Percentiles rank a stretch among this genome's conserved stretches.
phyloP scores from a whole-genome alignment of 2,797 vertebrate genomes.

The Sebastes iracundus region DNA sequence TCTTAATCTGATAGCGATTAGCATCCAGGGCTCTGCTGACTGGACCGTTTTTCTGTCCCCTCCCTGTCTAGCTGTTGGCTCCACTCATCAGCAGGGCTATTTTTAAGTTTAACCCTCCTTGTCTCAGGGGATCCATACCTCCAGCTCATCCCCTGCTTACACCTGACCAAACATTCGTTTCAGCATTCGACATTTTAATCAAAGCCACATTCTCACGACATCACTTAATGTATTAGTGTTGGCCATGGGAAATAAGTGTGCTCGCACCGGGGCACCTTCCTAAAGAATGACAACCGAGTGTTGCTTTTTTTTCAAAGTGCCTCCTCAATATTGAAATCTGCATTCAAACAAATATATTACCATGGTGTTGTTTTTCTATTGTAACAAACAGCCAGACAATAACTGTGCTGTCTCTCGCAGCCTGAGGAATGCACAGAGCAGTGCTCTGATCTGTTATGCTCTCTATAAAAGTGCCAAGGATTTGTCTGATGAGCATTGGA shows the following conservation, averaged over 20 bases:
- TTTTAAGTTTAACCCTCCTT: conserved; percentile 71
- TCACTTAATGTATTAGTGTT: conserved; percentile 10
- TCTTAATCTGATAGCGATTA: conserved; percentile 68
- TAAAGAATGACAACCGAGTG: background rate
- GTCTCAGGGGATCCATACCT: conserved; percentile 46
- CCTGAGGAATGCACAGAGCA: conserved; percentile 30
- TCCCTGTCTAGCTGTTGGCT: conserved; percentile 66
- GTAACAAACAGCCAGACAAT: conserved; percentile 39
- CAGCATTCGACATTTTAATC: conserved; percentile 27
- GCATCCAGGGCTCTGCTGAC: conserved; percentile 72
- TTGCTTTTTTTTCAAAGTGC: background rate
- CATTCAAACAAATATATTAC: conserved; percentile 25
- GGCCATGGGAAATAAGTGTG: conserved; percentile 9
- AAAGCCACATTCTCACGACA: conserved; percentile 4
- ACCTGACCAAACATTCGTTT: conserved; percentile 39
- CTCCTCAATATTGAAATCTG: background rate
- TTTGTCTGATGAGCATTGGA: conserved; percentile 47
- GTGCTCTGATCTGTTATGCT: conserved; percentile 54
- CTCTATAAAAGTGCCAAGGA: conserved; percentile 52
- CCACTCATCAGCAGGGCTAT: conserved; percentile 73
- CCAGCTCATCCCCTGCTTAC: conserved; percentile 55
- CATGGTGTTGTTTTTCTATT: conserved; percentile 1
- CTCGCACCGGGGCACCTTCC: background rate
- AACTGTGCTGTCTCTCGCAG: conserved; percentile 21
- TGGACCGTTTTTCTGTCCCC: conserved; percentile 40